A percentile compares a stretch with the other conserved stretches of the same genome.
Conservation (phyloP, 2,888 invertebrate genomes). For the Melieria crassipennis region DNA sequence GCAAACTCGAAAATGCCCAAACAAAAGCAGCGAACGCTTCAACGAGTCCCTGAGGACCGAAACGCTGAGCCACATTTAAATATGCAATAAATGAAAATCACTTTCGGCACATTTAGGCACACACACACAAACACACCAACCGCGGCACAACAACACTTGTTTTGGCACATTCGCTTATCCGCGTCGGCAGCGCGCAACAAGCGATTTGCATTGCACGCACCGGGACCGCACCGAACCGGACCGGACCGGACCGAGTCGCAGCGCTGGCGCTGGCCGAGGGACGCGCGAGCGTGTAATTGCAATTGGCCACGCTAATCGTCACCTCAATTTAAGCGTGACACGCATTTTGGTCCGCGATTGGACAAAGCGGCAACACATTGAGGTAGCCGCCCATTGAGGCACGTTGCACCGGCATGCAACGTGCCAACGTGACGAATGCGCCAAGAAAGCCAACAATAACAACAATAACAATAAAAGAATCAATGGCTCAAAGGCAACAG, state of each 20-base stretch:
- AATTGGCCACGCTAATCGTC: conserved; percentile 32
- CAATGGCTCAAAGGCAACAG: too few relatives aligned
- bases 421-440: too few relatives aligned
- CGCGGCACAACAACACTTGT: conserved; percentile 8
- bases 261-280: neutral
- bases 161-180: conserved; percentile 4
- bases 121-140: neutral
- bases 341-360: conserved; percentile 12
- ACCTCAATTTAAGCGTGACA: conserved; percentile 33
- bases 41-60: neutral
- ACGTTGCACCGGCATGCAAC: too few relatives aligned
- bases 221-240: too few relatives aligned
- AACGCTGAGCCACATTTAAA: neutral
- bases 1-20: conserved; percentile 14
- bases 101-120: conserved; percentile 1
- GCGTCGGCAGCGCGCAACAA: neutral
- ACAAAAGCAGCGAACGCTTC: neutral
- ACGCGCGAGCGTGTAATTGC: conserved; percentile 22
- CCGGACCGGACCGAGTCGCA: neutral
- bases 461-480: too few relatives aligned
- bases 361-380: conserved; percentile 7
- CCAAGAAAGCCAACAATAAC: too few relatives aligned
- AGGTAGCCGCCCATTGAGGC: too few relatives aligned
- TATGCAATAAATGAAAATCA: neutral
- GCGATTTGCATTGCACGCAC: too few relatives aligned